Conservation (phyloP, 2,797 vertebrate genomes). For the Sparidentex hasta region DNA sequence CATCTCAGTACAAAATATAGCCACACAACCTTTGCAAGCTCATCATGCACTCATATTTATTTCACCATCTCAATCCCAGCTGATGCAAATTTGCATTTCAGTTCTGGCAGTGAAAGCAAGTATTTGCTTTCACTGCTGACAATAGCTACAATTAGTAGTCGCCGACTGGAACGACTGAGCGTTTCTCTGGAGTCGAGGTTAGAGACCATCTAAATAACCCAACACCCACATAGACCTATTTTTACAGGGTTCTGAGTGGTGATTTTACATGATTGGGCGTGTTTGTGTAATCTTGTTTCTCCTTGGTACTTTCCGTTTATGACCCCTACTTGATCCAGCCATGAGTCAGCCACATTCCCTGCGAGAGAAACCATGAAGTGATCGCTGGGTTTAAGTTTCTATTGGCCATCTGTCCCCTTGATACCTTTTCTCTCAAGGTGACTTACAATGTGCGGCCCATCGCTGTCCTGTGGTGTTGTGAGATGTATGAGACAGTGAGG, state of each 20-base stretch:
- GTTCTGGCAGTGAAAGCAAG: conserved; percentile 46
- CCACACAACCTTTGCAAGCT: conserved; percentile 33
- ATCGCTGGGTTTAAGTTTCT: conserved; percentile 60
- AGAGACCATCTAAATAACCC: conserved; percentile 73
- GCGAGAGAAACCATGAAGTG: conserved; percentile 45
- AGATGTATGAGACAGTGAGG: neutral
- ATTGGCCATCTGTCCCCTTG: conserved; percentile 44
- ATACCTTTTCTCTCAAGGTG: conserved; percentile 63
- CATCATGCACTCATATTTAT: conserved; percentile 32
- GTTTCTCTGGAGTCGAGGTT: conserved; percentile 59
- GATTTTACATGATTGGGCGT: conserved; percentile 73
- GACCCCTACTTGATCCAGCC: conserved; percentile 63
- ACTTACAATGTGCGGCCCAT: conserved; percentile 31
- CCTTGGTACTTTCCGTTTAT: conserved; percentile 82
- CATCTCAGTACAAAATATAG: conserved; percentile 14
- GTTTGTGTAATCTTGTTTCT: conserved; percentile 84
- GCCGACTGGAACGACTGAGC: conserved; percentile 47
- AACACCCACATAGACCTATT: conserved; percentile 74
- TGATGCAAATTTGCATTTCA: conserved; percentile 47
- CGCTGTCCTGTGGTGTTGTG: neutral
- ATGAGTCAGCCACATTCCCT: conserved; percentile 70
- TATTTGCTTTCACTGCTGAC: conserved; percentile 51
- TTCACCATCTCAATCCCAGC: conserved; percentile 30
- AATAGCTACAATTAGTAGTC: conserved; percentile 40
- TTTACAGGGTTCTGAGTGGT: conserved; percentile 71